These are phyloP conservation scores for Phragmatobia fuliginosa DNA, from an alignment of 2,888 invertebrate genomes.

Conservation along the genomic window DNA sequence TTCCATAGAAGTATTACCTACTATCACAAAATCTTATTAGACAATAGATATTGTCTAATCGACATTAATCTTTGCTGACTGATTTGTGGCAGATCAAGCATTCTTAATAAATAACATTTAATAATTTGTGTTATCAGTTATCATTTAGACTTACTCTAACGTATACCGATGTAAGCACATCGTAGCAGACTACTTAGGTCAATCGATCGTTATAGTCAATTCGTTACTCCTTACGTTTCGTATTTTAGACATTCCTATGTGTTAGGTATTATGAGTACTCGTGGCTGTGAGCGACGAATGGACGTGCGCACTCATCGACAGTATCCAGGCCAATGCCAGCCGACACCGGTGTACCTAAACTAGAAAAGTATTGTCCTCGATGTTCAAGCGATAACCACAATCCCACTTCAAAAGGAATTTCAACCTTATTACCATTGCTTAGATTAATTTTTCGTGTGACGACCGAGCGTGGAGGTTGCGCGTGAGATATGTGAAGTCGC, in stretches of 20 bases:
- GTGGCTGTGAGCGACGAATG: slow-evolving; percentile 57
- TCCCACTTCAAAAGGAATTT: slow-evolving; percentile 53
- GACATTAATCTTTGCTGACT: slow-evolving; percentile 66
- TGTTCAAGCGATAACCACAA: slow-evolving; percentile 83
- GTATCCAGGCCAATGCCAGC: slow-evolving; percentile 86
- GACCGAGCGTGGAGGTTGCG: slow-evolving; percentile 75
- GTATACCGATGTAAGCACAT: slow-evolving; percentile 22
- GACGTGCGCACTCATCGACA: slow-evolving; percentile 82
- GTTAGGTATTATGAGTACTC: slow-evolving; percentile 38
- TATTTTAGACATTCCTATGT: slow-evolving; percentile 52
- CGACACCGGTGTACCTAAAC: slow-evolving; percentile 80
- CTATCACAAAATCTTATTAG: slow-evolving; percentile 71
- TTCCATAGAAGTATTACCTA: slow-evolving; percentile 57
- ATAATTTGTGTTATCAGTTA: slow-evolving; percentile 21
- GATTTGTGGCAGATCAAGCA: slow-evolving; percentile 72
- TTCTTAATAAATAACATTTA: slow-evolving; percentile 36
- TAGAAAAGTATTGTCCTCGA: slow-evolving; percentile 87
- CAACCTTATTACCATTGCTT: slow-evolving; percentile 59
- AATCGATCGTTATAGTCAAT: slow-evolving; percentile 46
- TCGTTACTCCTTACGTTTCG: slow-evolving; percentile 31
- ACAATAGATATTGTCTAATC: slow-evolving; percentile 68
- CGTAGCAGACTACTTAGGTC: slow-evolving; percentile 35
- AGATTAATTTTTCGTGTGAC: slow-evolving; percentile 65
- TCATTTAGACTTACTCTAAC: slow-evolving; percentile 23
- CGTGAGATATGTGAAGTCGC: slow-evolving; percentile 86